phyloP scores from a whole-genome alignment of 1,140 invertebrate genomes.

The Diprion similis region DNA sequence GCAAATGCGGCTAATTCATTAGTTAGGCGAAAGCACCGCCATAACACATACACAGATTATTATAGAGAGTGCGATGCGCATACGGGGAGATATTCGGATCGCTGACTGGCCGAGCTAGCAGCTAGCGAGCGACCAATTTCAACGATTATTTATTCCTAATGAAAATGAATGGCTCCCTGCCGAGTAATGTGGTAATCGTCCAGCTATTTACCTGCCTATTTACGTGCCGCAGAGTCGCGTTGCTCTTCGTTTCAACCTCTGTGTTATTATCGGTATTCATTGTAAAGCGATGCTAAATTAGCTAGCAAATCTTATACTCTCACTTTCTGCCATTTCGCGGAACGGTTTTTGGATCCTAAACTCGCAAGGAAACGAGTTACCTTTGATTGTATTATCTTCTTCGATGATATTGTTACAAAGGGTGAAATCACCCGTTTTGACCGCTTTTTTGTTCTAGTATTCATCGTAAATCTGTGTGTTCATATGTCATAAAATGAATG shows the following conservation, averaged over 20 bases:
- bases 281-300: no score
- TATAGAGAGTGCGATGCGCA: not conserved
- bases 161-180: slow-evolving; percentile 35
- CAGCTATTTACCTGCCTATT: not conserved
- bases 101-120: not conserved
- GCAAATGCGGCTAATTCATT: slow-evolving; percentile 4
- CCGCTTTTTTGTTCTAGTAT: no score
- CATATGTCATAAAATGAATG: no score
- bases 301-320: no score
- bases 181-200: slow-evolving; percentile 17
- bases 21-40: not conserved
- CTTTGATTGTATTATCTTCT: no score
- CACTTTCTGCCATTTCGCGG: no score
- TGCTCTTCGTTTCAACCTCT: not conserved
- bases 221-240: not conserved
- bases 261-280: not conserved
- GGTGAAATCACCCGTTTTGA: no score
- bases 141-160: slow-evolving; percentile 41
- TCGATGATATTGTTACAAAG: no score
- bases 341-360: no score
- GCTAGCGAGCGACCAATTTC: slow-evolving; percentile 27
- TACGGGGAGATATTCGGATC: not conserved
- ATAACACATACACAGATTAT: not conserved
- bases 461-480: no score
- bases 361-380: no score